Evolutionary conservation across 2,113 vertebrate species (phyloP).

Genomic region (Dipodomys stephensi): DNA sequence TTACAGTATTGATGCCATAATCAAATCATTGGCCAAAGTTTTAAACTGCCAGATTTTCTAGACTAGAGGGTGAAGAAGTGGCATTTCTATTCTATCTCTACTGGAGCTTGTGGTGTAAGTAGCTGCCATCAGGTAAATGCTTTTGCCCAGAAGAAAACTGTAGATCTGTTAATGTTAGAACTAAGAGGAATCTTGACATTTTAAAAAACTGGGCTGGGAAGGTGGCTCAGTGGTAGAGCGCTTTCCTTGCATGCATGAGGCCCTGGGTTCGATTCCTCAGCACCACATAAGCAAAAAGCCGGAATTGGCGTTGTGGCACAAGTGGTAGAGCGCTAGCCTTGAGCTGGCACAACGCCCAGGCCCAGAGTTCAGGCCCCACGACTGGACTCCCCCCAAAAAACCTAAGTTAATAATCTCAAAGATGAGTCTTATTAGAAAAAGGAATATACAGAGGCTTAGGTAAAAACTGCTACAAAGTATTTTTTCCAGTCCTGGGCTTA

Average conservation of each 20-base stretch:
- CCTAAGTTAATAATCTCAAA: not conserved
- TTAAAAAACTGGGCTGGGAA: not conserved
- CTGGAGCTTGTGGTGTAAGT: not conserved
- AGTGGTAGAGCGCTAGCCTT: no score
- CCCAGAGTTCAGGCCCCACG: no score
- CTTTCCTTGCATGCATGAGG: no score
- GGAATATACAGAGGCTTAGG: not conserved
- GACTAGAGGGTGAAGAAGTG: not conserved
- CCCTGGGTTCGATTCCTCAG: no score
- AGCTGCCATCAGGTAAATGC: not conserved
- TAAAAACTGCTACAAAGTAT: constrained; percentile 35
- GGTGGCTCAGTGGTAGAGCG: no score
- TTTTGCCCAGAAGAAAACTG: not conserved
- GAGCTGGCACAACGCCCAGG: no score
- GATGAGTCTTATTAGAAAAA: constrained; percentile 1
- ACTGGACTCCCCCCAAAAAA: no score
- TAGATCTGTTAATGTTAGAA: not conserved
- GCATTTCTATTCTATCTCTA: not conserved
- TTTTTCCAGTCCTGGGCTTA: not conserved
- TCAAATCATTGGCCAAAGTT: not conserved
- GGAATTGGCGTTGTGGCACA: no score
- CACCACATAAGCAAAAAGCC: no score
- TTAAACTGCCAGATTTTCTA: not conserved
- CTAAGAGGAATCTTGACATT: not conserved
- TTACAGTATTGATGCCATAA: not conserved